Conservation (phyloP, 1,140 invertebrate species). For the Hylaeus anthracinus region DNA sequence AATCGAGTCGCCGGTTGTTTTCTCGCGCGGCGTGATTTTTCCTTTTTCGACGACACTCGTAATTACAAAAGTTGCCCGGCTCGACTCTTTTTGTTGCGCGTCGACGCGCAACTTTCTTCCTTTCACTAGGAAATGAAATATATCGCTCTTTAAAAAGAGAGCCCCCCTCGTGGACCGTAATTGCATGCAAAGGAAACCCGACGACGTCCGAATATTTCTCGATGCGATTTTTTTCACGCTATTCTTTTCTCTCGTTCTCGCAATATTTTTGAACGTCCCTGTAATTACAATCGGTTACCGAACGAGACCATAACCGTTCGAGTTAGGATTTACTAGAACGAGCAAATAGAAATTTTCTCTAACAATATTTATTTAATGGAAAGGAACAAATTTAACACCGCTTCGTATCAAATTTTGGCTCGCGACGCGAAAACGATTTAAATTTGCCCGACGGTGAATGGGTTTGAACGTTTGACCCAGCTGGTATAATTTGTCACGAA, state of each 20-base stretch:
- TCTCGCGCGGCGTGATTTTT: background rate
- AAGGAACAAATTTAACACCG: too few relatives aligned
- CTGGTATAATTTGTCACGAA: too few relatives aligned
- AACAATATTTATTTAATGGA: too few relatives aligned
- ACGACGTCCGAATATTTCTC: background rate
- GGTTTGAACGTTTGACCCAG: too few relatives aligned
- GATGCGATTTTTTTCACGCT: background rate
- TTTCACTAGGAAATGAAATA: slow-evolving; percentile 41
- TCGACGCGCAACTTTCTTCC: slow-evolving; percentile 31
- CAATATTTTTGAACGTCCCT: background rate
- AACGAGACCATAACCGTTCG: too few relatives aligned
- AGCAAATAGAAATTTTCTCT: too few relatives aligned
- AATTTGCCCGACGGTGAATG: too few relatives aligned
- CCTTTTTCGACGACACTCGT: slow-evolving; percentile 30
- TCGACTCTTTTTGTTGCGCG: background rate
- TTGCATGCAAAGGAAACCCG: background rate
- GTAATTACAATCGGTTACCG: too few relatives aligned
- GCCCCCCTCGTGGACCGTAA: slow-evolving; percentile 3
- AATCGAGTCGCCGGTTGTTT: slow-evolving; percentile 36
- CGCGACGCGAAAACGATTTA: too few relatives aligned
- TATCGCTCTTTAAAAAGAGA: slow-evolving; percentile 22
- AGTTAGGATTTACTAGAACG: too few relatives aligned
- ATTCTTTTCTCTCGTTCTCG: background rate
- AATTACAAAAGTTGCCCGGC: slow-evolving; percentile 41
- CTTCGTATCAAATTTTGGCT: too few relatives aligned